A percentile compares a stretch with the other conserved stretches of the same genome.
phyloP scores from a whole-genome alignment of 2,113 vertebrate genomes.

The Perca fluviatilis region DNA sequence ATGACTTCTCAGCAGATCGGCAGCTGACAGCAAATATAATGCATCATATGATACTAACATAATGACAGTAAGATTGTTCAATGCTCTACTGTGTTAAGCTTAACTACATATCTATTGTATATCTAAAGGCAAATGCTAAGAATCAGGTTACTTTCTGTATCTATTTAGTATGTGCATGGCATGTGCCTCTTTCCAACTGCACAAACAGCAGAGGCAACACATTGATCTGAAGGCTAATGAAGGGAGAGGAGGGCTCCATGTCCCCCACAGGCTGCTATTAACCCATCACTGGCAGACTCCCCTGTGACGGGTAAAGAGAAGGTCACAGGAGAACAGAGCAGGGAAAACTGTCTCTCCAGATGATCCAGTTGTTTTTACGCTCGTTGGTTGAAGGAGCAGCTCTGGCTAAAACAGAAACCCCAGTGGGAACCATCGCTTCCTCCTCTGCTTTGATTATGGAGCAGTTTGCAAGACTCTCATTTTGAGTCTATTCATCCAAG shows the following conservation, averaged over 20 bases:
- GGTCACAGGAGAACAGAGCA: conserved; percentile 37
- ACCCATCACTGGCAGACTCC: conserved; percentile 41
- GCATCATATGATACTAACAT: conserved; percentile 28
- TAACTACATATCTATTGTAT: background rate
- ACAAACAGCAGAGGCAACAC: conserved; percentile 31
- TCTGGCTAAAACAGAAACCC: conserved; percentile 26
- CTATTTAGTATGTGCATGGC: background rate
- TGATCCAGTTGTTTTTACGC: conserved; percentile 43
- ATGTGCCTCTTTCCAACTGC: conserved; percentile 16
- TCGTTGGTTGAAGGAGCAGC: conserved; percentile 12
- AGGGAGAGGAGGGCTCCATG: conserved; percentile 39
- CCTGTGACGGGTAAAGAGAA: conserved; percentile 47
- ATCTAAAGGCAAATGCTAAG: conserved; percentile 2
- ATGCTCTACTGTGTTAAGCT: background rate
- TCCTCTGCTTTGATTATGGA: conserved; percentile 28
- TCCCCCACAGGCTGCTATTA: conserved; percentile 66
- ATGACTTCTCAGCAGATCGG: background rate
- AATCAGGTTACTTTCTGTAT: conserved; percentile 27
- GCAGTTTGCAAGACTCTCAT: conserved; percentile 37
- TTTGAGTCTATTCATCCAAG: conserved; percentile 9
- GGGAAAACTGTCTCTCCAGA: conserved; percentile 28
- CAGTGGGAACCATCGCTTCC: conserved; percentile 19
- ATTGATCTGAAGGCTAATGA: conserved; percentile 68
- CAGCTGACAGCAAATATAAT: conserved; percentile 1
- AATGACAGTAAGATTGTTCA: conserved; percentile 9